Base-by-base conservation (phyloP, 2,113 vertebrate species). In the Pteropus alecto region DNA sequence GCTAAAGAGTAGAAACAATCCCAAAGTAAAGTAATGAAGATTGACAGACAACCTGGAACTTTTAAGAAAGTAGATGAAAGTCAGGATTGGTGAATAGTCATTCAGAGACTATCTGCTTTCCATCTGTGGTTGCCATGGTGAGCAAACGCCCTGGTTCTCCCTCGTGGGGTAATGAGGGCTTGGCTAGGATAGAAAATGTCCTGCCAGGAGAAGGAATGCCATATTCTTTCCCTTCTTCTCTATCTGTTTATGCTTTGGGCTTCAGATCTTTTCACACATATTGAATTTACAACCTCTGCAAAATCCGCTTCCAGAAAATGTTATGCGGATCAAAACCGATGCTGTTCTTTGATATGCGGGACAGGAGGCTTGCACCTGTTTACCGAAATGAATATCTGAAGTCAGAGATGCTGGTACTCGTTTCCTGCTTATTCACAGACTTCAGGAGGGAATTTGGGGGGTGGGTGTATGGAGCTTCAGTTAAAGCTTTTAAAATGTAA, bases 401-500 rank as follows among this genome's bases (percentile, higher is more conserved):
- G 35, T 77, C 33, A 24, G 56, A 94, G 85, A 84, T 0, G 6
- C 48, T 83, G 0, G 6, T 33, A 35, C 30, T 88, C 70, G 28
- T 78, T 94, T 96, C 51, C 93, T 90, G 74, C 61, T 60, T 93
- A 88, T 81, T 76, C 58, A 90, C 13, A 92, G 73, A 77, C 28
- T 30, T 81, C n/a, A 46, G 30, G 48, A 89, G 56, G 73, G 73
- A 95, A 61, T 96, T 97, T 96, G 54, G 73, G 51, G 28, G 73
- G 85, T 12, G 33, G 86, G 24, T 90, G 56, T 19, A 30, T 19
- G 83, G 43, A 48, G 9, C 65, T 87, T 95, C 67, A 79, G 33
- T 87, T 68, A 94, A 96, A 71, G 38, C 65, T 89, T 95, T 85
- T 70, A 92, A 94, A 96, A 76, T 65, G 60, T 54, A 93, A 77